Conservation (phyloP, 2,888 invertebrate genomes). For the Meteorus colon region DNA sequence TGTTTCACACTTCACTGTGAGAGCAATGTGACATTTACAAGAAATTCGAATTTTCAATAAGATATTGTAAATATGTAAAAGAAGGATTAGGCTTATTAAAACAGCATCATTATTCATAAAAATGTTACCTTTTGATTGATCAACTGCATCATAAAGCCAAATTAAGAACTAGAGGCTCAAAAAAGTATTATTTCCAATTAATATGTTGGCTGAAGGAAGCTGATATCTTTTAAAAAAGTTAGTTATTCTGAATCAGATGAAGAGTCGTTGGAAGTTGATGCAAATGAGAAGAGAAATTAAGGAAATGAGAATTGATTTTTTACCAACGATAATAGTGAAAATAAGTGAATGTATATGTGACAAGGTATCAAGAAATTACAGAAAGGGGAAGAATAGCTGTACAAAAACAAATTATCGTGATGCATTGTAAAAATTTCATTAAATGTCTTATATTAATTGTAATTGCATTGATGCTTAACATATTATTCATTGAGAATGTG, state of each 20-base stretch:
- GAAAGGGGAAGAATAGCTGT: conserved; percentile 4
- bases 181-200: conserved; percentile 50
- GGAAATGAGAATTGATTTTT: conserved; percentile 47
- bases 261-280: conserved; percentile 7
- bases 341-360: conserved; percentile 39
- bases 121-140: conserved; percentile 12
- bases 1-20: neutral
- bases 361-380: conserved; percentile 30
- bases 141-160: conserved; percentile 32
- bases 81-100: conserved; percentile 14
- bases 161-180: conserved; percentile 37
- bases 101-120: conserved; percentile 1
- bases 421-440: conserved; percentile 27
- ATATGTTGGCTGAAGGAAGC: conserved; percentile 42
- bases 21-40: no score
- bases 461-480: neutral
- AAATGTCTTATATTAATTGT: conserved; percentile 1
- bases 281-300: conserved; percentile 29
- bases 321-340: conserved; percentile 52
- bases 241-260: conserved; percentile 31
- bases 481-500: neutral
- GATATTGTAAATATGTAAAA: conserved; percentile 28
- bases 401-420: conserved; percentile 25
- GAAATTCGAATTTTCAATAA: neutral
- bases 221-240: conserved; percentile 41